Conservation (phyloP, 2,888 invertebrate species). For the Drosophila histrio region DNA sequence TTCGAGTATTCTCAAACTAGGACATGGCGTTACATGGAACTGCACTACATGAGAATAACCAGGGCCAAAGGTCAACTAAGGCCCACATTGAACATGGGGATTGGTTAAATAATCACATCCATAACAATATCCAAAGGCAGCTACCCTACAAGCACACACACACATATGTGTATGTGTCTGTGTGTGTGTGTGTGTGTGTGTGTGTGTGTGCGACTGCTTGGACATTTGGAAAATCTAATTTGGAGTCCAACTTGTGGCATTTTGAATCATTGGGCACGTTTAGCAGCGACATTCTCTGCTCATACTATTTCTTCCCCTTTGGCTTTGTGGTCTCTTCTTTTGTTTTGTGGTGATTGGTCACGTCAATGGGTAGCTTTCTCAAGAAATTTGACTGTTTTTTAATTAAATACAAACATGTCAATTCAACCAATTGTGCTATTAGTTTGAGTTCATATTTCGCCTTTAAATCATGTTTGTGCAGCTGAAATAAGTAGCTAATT, state of each 20-base stretch:
- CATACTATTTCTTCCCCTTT: background rate
- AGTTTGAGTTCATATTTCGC: too few relatives aligned
- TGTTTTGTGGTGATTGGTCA: background rate
- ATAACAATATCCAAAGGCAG: constrained; percentile 21
- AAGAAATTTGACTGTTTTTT: background rate
- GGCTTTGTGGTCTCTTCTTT: background rate
- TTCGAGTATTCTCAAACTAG: background rate
- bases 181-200: background rate
- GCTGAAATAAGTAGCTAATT: too few relatives aligned
- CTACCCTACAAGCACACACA: too few relatives aligned
- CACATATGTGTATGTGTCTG: background rate
- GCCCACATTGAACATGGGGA: background rate
- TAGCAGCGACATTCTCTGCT: background rate
- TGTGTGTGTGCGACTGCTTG: background rate
- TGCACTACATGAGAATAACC: constrained; percentile 4
- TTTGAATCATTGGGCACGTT: constrained; percentile 14
- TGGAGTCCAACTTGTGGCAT: constrained; percentile 7
- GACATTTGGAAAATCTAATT: constrained; percentile 30
- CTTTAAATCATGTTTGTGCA: too few relatives aligned
- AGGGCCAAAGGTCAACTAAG: constrained; percentile 7
- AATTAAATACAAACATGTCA: too few relatives aligned
- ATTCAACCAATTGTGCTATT: too few relatives aligned
- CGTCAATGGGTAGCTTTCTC: background rate
- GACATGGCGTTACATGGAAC: constrained; percentile 9
- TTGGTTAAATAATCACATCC: constrained; percentile 20